These are phyloP conservation scores for Venustaconcha ellipsiformis DNA, from an alignment of 1,140 invertebrate genomes.

Conservation along the genomic window DNA sequence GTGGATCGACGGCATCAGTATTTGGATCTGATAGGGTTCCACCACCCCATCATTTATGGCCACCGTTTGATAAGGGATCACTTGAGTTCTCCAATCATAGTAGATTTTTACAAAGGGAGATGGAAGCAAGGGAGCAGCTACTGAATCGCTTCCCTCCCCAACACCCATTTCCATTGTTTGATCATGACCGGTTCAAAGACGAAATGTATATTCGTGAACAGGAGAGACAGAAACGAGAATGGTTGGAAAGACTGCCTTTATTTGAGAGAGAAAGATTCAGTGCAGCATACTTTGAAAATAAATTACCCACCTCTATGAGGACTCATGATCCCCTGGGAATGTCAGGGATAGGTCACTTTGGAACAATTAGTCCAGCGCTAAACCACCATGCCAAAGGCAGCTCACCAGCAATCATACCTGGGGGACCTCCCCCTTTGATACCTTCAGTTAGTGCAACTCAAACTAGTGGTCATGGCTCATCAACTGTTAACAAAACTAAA, in stretches of 20 bases:
- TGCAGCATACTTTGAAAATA: slow-evolving; percentile 19
- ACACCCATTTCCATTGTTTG: slow-evolving; percentile 34
- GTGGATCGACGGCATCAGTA: slow-evolving; percentile 1
- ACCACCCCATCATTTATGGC: slow-evolving; percentile 46
- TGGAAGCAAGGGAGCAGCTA: slow-evolving; percentile 40
- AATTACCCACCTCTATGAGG: slow-evolving; percentile 18
- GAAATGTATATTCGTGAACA: slow-evolving; percentile 45
- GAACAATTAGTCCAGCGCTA: slow-evolving; percentile 48
- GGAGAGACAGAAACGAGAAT: slow-evolving; percentile 36
- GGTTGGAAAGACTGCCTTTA: slow-evolving; percentile 44
- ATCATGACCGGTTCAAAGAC: slow-evolving; percentile 50
- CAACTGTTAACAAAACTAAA: slow-evolving; percentile 52
- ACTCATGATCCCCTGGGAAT: slow-evolving; percentile 19
- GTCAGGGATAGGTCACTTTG: background rate
- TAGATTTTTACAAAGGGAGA: slow-evolving; percentile 41
- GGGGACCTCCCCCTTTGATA: slow-evolving; percentile 35
- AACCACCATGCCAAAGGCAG: slow-evolving; percentile 34
- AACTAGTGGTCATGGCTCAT: slow-evolving; percentile 51
- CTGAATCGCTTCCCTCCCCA: slow-evolving; percentile 27
- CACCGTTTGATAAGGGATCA: slow-evolving; percentile 53
- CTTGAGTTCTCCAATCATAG: slow-evolving; percentile 38
- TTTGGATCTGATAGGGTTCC: slow-evolving; percentile 23
- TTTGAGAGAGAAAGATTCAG: slow-evolving; percentile 41
- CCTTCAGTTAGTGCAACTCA: slow-evolving; percentile 35
- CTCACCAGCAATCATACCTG: slow-evolving; percentile 22